Percentiles rank a stretch among this genome's conserved stretches.
These are phyloP conservation scores for Muraenolepis orangiensis DNA, from an alignment of 2,797 vertebrate species.

Conservation along the genomic window DNA sequence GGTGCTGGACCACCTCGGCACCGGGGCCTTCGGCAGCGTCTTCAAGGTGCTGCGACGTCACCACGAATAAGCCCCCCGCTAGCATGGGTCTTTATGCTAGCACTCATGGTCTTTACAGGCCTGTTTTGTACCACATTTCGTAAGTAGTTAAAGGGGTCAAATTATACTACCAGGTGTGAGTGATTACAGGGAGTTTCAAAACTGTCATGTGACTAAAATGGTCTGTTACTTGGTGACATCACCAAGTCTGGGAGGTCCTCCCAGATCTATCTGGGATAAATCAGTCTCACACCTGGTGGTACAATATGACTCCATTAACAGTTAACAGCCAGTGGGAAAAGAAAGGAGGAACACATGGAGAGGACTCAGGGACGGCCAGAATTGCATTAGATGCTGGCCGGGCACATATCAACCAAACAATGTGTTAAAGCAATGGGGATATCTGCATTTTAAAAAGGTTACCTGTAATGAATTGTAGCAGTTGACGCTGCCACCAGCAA, in stretches of 20 bases:
- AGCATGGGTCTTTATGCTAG: neutral
- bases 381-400: neutral
- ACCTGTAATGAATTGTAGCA: neutral
- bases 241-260: too few relatives aligned
- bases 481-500: too few relatives aligned
- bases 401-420: neutral
- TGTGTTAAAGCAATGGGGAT: neutral
- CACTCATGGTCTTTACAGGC: neutral
- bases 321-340: neutral
- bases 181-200: too few relatives aligned
- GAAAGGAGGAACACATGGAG: neutral
- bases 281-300: too few relatives aligned
- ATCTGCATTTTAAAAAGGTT: neutral
- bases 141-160: too few relatives aligned
- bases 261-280: too few relatives aligned
- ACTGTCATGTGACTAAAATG: too few relatives aligned
- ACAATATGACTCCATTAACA: too few relatives aligned
- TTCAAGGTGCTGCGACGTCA: conserved; percentile 75
- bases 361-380: neutral
- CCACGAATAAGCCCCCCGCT: neutral
- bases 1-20: conserved; percentile 86
- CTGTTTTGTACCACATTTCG: neutral
- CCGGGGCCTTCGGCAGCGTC: conserved; percentile 87
- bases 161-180: too few relatives aligned
- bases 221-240: too few relatives aligned